These are phyloP conservation scores for Microcebus lehilahytsara DNA, from an alignment of 2,113 vertebrate genomes.

Conservation along the genomic window DNA sequence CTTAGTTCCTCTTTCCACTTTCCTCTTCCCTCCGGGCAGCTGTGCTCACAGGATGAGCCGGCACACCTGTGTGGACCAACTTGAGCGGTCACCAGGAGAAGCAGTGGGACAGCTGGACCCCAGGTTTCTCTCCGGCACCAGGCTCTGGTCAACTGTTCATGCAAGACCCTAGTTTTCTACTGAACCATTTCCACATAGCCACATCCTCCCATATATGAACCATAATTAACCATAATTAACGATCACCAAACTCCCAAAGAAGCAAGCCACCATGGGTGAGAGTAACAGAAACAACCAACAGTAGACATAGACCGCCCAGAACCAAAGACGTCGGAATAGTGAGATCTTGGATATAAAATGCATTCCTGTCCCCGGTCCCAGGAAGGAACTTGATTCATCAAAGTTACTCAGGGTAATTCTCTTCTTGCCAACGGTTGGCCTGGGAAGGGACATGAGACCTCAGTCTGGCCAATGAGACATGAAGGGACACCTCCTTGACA, in stretches of 20 bases:
- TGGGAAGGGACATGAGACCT: not conserved
- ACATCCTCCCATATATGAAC: not conserved
- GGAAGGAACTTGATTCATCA: not conserved
- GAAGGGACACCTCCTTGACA: not conserved
- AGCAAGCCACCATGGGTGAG: not conserved
- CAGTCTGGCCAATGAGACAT: not conserved
- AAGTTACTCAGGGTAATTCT: not conserved
- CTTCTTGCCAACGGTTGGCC: not conserved
- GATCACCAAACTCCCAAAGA: not conserved
- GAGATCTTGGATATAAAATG: not conserved
- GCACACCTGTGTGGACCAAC: not conserved
- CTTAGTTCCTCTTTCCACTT: not conserved
- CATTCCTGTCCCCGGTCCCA: not conserved
- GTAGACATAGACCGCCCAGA: not conserved
- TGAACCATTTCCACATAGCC: not conserved
- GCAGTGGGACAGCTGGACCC: not conserved
- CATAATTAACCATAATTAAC: not conserved
- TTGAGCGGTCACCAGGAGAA: not conserved
- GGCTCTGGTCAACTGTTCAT: not conserved
- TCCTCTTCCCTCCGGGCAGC: not conserved
- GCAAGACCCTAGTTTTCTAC: not conserved
- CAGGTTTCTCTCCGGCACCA: not conserved
- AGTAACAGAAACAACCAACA: not conserved
- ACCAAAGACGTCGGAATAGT: not conserved
- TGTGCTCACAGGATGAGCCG: not conserved